Evolutionary conservation across 1,140 invertebrate species (phyloP).

Genomic region (Popillia japonica): DNA sequence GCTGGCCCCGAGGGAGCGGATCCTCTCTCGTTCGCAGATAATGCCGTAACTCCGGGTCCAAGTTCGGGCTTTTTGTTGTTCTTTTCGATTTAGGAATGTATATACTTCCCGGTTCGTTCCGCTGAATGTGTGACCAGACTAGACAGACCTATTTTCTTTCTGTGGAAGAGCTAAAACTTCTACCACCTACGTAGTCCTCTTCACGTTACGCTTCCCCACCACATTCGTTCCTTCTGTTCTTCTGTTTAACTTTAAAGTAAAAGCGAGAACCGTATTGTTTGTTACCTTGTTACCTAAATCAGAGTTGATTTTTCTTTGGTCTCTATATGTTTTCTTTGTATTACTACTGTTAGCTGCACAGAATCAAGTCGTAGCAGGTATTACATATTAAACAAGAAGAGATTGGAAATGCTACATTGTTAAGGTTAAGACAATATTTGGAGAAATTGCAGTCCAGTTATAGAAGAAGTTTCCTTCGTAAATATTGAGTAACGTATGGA

Average conservation of each 20-base stretch:
- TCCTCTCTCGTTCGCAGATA: neutral
- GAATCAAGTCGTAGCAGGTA: neutral
- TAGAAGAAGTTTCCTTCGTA: no score
- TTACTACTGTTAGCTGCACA: neutral
- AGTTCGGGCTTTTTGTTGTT: constrained; percentile 32
- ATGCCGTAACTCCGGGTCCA: constrained; percentile 19
- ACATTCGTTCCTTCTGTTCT: neutral
- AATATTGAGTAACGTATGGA: no score
- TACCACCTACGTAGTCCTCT: neutral
- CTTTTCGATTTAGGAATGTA: constrained; percentile 38
- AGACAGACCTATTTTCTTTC: constrained; percentile 21
- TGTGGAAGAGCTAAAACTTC: constrained; percentile 11
- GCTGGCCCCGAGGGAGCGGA: neutral
- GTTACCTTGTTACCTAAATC: constrained; percentile 36
- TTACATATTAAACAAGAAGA: neutral
- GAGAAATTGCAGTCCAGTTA: no score
- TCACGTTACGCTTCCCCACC: no score
- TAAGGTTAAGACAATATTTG: no score
- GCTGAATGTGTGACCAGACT: constrained; percentile 35
- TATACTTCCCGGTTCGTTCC: constrained; percentile 29
- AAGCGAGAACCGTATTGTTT: constrained; percentile 23
- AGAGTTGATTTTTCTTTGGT: neutral
- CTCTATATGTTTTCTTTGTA: neutral
- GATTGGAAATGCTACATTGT: no score
- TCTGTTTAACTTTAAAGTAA: constrained; percentile 37